phyloP scores from a whole-genome alignment of 1,140 invertebrate genomes.

The Drosophila yakuba region DNA sequence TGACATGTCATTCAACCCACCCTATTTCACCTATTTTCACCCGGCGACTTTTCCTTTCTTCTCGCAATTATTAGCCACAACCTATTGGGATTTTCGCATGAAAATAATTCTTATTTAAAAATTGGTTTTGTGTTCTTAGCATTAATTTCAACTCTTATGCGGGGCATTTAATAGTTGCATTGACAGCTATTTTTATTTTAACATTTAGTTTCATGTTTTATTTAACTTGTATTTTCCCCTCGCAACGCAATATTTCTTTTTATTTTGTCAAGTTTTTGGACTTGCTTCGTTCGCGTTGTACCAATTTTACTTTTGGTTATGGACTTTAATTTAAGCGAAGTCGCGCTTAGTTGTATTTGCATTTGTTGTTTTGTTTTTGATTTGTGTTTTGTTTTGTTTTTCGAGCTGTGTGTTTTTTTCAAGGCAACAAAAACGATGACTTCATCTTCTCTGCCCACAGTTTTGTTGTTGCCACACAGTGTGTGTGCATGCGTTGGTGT shows the following conservation, averaged over 20 bases:
- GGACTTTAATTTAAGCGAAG: slow-evolving; percentile 33
- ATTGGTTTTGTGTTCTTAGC: neutral
- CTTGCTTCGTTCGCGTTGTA: slow-evolving; percentile 9
- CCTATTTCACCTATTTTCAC: slow-evolving; percentile 14
- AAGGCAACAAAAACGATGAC: slow-evolving; percentile 67
- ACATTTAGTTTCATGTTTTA: neutral
- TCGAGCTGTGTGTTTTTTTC: slow-evolving; percentile 28
- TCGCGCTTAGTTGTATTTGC: slow-evolving; percentile 30
- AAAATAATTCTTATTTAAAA: neutral
- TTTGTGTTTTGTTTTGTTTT: slow-evolving; percentile 20
- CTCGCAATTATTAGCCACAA: slow-evolving; percentile 18
- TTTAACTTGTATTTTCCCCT: slow-evolving; percentile 3
- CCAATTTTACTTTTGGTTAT: slow-evolving; percentile 18
- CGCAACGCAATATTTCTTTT: neutral
- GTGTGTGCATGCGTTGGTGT: slow-evolving; percentile 31
- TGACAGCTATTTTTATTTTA: neutral
- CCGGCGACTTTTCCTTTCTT: slow-evolving; percentile 11
- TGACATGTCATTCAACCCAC: neutral
- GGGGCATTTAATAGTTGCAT: neutral
- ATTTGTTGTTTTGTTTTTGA: slow-evolving; percentile 20
- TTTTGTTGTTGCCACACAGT: slow-evolving; percentile 3
- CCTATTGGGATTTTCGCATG: slow-evolving; percentile 39
- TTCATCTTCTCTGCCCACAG: slow-evolving; percentile 68
- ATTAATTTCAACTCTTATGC: neutral
- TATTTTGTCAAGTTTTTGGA: slow-evolving; percentile 1